These are phyloP conservation scores for Drosophila pseudotalamancana DNA, from an alignment of 2,888 invertebrate genomes.

Conservation along the genomic window DNA sequence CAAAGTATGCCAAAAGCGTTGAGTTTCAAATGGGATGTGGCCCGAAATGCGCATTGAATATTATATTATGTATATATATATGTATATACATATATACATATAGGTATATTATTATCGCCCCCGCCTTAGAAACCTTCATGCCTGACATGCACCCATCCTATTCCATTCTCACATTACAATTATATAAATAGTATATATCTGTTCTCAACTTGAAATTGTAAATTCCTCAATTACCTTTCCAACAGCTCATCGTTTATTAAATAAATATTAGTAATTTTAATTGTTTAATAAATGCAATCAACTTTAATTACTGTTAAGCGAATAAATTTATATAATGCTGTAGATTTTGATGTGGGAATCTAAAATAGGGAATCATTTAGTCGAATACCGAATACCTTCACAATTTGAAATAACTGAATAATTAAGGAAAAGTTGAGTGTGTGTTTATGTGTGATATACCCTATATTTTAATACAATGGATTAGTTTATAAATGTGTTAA, in stretches of 20 bases:
- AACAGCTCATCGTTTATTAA: conserved; percentile 31
- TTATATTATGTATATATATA: conserved; percentile 4
- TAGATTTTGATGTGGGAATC: background rate
- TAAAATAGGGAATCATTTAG: background rate
- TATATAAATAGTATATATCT: background rate
- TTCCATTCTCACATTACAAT: conserved; percentile 2
- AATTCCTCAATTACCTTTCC: conserved; percentile 35
- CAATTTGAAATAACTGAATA: no score
- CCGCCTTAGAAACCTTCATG: conserved; percentile 12
- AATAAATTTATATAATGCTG: background rate
- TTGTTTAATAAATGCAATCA: conserved; percentile 42
- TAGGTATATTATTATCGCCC: conserved; percentile 10
- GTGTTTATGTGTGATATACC: no score
- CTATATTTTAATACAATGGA: background rate
- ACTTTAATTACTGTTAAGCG: conserved; percentile 26
- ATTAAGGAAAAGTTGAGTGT: no score
- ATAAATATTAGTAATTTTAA: conserved; percentile 34
- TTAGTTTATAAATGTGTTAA: background rate
- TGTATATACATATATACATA: no score
- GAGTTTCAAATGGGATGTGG: conserved; percentile 6
- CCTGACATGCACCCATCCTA: background rate
- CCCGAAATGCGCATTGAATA: conserved; percentile 15
- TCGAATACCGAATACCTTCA: background rate
- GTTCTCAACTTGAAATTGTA: conserved; percentile 13
- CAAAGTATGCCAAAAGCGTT: conserved; percentile 17